Evolutionary conservation across 2,113 vertebrate species (phyloP), one percentile per base, ranked within the genome.

Genomic region (Neopipo cinnamomea): DNA sequence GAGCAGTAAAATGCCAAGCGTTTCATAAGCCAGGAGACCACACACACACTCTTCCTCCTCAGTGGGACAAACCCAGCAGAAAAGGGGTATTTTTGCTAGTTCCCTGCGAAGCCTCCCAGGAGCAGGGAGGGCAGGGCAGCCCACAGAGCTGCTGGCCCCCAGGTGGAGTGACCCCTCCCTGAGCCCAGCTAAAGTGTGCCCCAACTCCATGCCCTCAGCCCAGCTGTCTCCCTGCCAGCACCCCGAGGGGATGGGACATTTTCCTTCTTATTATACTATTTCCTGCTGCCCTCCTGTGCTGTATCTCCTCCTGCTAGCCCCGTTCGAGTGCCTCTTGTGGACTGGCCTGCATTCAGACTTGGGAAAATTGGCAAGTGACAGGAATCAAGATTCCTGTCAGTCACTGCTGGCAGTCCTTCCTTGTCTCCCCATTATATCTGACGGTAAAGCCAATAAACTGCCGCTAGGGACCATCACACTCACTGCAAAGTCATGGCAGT

Each of bases 171-270:
- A 74, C 6, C 31, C 14, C 31, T 59, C 23, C 33, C 35, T 0
- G 1, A 44, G 22, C 20, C 13, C 0, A 0, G 24, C 21, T 47
- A 30, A 75, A 78, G 24, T 2, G 1, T 14, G 30, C 8, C 47
- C 56, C 2, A 1, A 3, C 15, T 30, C 47, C 1, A 0, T 14
- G 56, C 14, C 55, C 24, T 50, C 9, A 2, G 72, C 80, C 89
- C 53, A 76, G n/a, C 56, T 76, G 30, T 28, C 27, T 42, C 39
- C 70, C 35, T 47, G 88, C 55, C 62, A 70, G 67, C 22, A 12
- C 37, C 53, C 72, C 0, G 2, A 12, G 30, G 35, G 41, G 11
- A 78, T 0, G 1, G 52, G 70, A 53, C 19, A 14, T 24, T 58
- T 85, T 0, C 0, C 52, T 82, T 62, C 71, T 35, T 56, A 11